Conservation (phyloP, 2,797 vertebrate species). For the Neoniphon sammara region DNA sequence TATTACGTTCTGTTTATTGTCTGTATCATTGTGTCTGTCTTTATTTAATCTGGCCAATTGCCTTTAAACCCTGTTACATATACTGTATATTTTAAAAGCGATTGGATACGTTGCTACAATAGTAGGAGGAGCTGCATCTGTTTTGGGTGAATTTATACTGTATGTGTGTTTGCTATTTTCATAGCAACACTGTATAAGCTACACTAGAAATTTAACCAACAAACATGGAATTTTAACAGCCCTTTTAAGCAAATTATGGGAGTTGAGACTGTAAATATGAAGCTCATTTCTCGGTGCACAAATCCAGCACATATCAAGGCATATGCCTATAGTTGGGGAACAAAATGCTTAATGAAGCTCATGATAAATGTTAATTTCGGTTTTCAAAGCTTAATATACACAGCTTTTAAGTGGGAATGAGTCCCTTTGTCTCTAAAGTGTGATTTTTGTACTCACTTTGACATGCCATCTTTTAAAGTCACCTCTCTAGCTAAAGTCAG, state of each 20-base stretch:
- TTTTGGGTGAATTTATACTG: background rate
- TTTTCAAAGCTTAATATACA: background rate
- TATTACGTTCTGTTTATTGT: too few species aligned
- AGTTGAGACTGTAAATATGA: background rate
- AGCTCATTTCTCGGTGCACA: background rate
- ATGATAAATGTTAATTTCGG: background rate
- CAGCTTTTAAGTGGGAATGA: too few species aligned
- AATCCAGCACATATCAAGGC: background rate
- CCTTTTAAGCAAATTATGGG: background rate
- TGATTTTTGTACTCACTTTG: background rate
- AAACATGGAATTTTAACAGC: background rate
- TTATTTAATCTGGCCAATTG: too few species aligned
- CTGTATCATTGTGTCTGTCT: too few species aligned
- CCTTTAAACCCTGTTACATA: background rate
- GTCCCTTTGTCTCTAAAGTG: background rate
- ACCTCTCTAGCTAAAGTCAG: background rate
- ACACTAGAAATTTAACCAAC: background rate
- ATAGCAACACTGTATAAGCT: background rate
- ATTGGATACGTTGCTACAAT: too few species aligned
- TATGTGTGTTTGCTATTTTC: background rate
- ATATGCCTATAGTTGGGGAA: background rate
- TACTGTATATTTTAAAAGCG: too few species aligned
- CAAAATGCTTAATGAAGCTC: background rate
- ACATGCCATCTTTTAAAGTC: conserved; percentile 9
- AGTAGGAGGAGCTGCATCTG: too few species aligned